Base-by-base conservation (phyloP, 2,888 invertebrate genomes). In the Eilema griseolum region DNA sequence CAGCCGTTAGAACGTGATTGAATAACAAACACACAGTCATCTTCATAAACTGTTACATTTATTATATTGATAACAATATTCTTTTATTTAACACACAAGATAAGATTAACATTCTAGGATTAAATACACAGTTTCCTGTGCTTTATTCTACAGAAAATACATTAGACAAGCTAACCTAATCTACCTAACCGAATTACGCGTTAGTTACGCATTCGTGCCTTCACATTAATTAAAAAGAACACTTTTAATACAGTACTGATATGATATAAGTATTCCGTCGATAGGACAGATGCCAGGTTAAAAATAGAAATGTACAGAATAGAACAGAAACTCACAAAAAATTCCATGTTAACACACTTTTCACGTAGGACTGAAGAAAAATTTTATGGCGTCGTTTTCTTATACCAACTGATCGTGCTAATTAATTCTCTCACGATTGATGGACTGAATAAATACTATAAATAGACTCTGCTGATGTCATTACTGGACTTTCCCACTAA, bases 401-500 rank as follows among this genome's bases (percentile, higher is more conserved):
- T 83, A 81, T 78, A 75, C 59, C 56, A 74, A 78, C 76, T 70
- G 69, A 69, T 84, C 69, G 67, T 81, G 89, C 79, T 88, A 89
- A 89, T 88, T 87, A 72, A 67, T 67, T 68, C 28, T 52, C 57
- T 61, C 67, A 70, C 70, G 77, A 72, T 37, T 83, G 69, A 77
- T 65, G 46, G n/a, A 63, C 57, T 52, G 7, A 60, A 57, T 33
- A 57, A 66, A 24, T 61, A 16, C 2, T 31, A 52, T 64, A 52
- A 46, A 26, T 46, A 64, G 24, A 12, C 23, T 61, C 2, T 31
- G 11, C n/a, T 61, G 61, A 61, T 61, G 61, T 31, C 61, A 33
- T 16, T 56, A 16, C 31, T 16, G 23, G 65, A 59, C 26, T 59
- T 59, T 59, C 59, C 26, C 28, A 59, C 16, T 16, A 26, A 12